phyloP scores from a whole-genome alignment of 2,113 vertebrate genomes.

The Atrichornis clamosus region DNA sequence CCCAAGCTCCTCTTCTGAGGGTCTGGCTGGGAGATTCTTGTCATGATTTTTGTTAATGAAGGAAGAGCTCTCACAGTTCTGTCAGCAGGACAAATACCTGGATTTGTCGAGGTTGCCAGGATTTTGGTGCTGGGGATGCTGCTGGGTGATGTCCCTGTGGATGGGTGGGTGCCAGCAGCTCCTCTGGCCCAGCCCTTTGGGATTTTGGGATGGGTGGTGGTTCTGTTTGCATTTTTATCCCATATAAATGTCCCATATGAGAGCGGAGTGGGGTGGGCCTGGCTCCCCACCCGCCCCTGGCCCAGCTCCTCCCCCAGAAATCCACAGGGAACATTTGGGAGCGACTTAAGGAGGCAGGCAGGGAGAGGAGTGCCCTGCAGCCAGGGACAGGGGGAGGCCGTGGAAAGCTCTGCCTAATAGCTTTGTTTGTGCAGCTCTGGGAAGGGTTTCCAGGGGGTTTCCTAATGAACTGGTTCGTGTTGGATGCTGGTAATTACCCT shows the following conservation, averaged over 20 bases:
- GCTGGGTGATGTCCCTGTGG: background rate
- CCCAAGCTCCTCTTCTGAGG: background rate
- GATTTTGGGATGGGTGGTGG: background rate
- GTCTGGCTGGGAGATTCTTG: background rate
- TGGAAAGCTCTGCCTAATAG: conserved; percentile 59
- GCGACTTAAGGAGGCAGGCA: background rate
- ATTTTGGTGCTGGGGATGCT: background rate
- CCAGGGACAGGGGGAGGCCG: background rate
- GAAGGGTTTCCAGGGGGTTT: conserved; percentile 58
- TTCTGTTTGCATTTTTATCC: background rate
- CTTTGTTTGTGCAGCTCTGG: conserved; percentile 70
- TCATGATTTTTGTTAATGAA: background rate
- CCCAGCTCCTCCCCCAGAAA: background rate
- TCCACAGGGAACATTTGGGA: rapidly evolving
- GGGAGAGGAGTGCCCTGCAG: background rate
- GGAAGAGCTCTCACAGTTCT: background rate
- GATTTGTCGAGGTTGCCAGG: background rate
- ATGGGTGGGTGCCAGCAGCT: background rate
- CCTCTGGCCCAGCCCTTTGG: background rate
- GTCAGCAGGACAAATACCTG: background rate
- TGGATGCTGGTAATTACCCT: conserved; percentile 31
- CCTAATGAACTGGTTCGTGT: conserved; percentile 68
- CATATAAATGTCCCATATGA: rapidly evolving
- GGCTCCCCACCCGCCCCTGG: background rate
- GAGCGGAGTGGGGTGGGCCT: rapidly evolving